A percentile compares a stretch with the other conserved stretches of the same genome.
Evolutionary conservation across 2,797 vertebrate species (phyloP).

Genomic region (Syngnathus rostellatus): DNA sequence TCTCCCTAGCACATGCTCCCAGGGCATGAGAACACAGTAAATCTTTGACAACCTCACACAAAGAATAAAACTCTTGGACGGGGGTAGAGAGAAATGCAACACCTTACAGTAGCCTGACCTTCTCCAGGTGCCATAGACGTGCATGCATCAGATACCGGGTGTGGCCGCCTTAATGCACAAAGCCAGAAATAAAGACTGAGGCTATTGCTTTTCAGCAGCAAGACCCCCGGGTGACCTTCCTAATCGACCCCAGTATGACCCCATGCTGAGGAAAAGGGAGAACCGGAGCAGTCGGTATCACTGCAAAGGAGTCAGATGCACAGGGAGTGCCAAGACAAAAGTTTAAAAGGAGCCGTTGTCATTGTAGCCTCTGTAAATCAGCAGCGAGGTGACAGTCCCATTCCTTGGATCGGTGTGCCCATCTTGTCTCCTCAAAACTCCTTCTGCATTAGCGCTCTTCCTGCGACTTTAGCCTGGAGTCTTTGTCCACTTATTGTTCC

Average conservation of each 20-base stretch:
- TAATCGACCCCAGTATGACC: slow-evolving; percentile 64
- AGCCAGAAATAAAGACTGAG: slow-evolving; percentile 60
- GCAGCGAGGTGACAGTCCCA: slow-evolving; percentile 37
- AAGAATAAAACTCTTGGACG: slow-evolving; percentile 52
- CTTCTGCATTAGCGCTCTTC: slow-evolving; percentile 35
- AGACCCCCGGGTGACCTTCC: slow-evolving; percentile 69
- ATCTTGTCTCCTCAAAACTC: slow-evolving; percentile 50
- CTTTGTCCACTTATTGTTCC: slow-evolving; percentile 46
- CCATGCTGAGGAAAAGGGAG: slow-evolving; percentile 47
- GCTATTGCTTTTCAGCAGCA: slow-evolving; percentile 66
- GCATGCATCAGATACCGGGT: slow-evolving; percentile 66
- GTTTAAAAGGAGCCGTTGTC: slow-evolving; percentile 47
- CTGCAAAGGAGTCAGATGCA: slow-evolving; percentile 51
- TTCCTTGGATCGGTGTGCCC: slow-evolving; percentile 33
- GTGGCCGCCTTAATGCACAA: slow-evolving; percentile 62
- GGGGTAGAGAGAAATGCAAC: slow-evolving; percentile 60
- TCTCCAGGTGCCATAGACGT: slow-evolving; percentile 60
- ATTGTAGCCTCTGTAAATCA: slow-evolving; percentile 62
- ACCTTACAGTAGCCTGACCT: slow-evolving; percentile 67
- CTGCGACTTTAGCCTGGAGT: slow-evolving; percentile 49
- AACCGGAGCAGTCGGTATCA: slow-evolving; percentile 46
- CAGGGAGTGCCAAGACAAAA: slow-evolving; percentile 47
- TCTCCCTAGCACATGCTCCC: slow-evolving; percentile 31
- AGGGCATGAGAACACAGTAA: slow-evolving; percentile 62
- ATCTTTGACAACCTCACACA: slow-evolving; percentile 61